Evolutionary conservation across 1,140 invertebrate species (phyloP).

Genomic region (Anastrepha ludens): DNA sequence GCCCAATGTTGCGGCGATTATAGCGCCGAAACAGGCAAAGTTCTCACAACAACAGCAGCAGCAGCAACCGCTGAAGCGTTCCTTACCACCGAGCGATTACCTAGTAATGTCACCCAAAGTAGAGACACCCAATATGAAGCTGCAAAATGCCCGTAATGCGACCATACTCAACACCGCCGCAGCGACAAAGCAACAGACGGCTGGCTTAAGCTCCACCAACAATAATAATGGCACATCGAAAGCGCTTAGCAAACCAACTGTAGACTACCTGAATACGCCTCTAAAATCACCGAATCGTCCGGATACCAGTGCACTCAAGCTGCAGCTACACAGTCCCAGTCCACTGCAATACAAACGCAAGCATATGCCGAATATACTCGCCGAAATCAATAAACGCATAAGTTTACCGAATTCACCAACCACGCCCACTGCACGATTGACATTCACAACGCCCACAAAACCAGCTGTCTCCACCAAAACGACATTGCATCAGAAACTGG

Average conservation of each 20-base stretch:
- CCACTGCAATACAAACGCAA: slow-evolving; percentile 64
- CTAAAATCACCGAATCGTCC: background rate
- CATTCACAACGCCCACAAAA: slow-evolving; percentile 57
- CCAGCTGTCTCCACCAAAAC: background rate
- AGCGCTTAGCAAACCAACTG: background rate
- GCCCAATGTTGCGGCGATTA: slow-evolving; percentile 77
- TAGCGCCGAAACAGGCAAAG: slow-evolving; percentile 72
- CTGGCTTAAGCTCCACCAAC: background rate
- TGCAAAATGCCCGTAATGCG: background rate
- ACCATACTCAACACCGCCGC: background rate
- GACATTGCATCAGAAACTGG: slow-evolving; percentile 53
- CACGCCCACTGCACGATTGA: slow-evolving; percentile 58
- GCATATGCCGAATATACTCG: slow-evolving; percentile 67
- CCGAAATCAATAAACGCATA: slow-evolving; percentile 70
- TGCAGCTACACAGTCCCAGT: slow-evolving; percentile 18
- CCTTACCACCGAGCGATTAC: slow-evolving; percentile 57
- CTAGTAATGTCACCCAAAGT: slow-evolving; percentile 64
- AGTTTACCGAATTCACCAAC: slow-evolving; percentile 62
- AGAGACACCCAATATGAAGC: slow-evolving; percentile 20
- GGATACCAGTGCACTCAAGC: slow-evolving; percentile 32
- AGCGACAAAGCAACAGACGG: background rate
- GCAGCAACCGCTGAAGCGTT: slow-evolving; percentile 66
- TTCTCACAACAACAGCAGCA: background rate
- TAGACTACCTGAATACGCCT: slow-evolving; percentile 4
- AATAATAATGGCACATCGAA: slow-evolving; percentile 3